Conservation (phyloP, 1,140 invertebrate genomes). For the Druon quercuslanigerum region DNA sequence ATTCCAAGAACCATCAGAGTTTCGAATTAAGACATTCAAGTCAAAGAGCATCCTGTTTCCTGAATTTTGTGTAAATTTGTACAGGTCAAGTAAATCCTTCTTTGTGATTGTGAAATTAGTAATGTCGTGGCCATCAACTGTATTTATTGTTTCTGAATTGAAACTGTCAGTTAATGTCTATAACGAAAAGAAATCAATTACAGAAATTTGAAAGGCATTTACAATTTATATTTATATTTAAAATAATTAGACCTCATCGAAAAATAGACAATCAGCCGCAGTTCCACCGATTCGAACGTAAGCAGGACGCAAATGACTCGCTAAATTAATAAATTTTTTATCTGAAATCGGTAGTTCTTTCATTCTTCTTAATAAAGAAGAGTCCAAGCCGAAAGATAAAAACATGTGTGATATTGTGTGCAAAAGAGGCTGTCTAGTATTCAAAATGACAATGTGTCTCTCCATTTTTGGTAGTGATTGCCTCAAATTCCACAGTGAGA, state of each 20-base stretch:
- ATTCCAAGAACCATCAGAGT: conserved; percentile 79
- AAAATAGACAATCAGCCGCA: conserved; percentile 80
- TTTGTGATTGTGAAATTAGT: conserved; percentile 68
- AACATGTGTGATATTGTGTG: conserved; percentile 64
- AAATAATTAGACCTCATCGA: conserved; percentile 67
- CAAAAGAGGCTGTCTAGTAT: conserved; percentile 35
- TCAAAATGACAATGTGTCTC: conserved; percentile 40
- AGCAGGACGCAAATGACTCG: conserved; percentile 77
- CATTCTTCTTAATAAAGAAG: conserved; percentile 64
- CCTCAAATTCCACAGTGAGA: conserved; percentile 22
- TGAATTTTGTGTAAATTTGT: conserved; percentile 77
- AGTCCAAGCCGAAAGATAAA: conserved; percentile 71
- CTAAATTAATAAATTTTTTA: conserved; percentile 75
- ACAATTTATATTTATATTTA: background rate
- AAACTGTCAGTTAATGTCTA: conserved; percentile 28
- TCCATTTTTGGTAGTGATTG: background rate
- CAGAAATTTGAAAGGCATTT: conserved; percentile 7
- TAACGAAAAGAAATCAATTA: conserved; percentile 33
- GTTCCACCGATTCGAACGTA: conserved; percentile 81
- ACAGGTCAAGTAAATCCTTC: conserved; percentile 71
- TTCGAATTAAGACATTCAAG: conserved; percentile 81
- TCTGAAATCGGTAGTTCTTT: conserved; percentile 60
- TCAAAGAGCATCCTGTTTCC: conserved; percentile 81
- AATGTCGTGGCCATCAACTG: conserved; percentile 59
- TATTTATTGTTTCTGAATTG: conserved; percentile 29